These are phyloP conservation scores for Andrena haemorrhoa DNA, from an alignment of 2,888 invertebrate genomes.

Conservation along the genomic window DNA sequence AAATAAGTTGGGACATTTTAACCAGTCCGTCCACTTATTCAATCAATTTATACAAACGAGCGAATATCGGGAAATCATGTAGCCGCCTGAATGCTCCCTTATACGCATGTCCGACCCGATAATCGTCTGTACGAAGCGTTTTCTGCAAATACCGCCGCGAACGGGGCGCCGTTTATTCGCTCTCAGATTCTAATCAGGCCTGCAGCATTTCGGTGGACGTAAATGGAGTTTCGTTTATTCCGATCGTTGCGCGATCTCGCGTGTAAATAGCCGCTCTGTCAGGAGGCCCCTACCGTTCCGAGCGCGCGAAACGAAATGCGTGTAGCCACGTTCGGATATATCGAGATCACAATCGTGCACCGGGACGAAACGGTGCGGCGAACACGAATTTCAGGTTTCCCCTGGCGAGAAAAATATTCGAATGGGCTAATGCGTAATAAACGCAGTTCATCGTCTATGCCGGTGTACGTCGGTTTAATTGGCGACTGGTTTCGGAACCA, in stretches of 20 bases:
- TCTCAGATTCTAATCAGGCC: slow-evolving; percentile 8
- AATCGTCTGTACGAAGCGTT: background rate
- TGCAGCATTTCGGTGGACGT: background rate
- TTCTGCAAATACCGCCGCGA: background rate
- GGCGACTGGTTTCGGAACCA: slow-evolving; percentile 74
- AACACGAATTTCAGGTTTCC: slow-evolving; percentile 69
- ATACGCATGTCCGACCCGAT: slow-evolving; percentile 12
- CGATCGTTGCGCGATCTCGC: background rate
- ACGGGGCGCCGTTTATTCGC: background rate
- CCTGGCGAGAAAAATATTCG: slow-evolving; percentile 26
- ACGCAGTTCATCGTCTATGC: slow-evolving; percentile 63
- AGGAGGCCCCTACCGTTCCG: background rate
- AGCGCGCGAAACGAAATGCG: background rate
- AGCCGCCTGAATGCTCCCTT: slow-evolving; percentile 2
- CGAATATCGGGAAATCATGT: slow-evolving; percentile 31
- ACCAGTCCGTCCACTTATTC: slow-evolving; percentile 45
- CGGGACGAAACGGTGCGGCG: slow-evolving; percentile 32
- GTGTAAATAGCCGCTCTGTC: background rate
- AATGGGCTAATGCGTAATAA: slow-evolving; percentile 74
- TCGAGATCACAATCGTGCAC: slow-evolving; percentile 31
- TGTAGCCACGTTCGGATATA: slow-evolving; percentile 20
- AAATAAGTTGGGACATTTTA: slow-evolving; percentile 33
- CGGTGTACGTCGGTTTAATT: slow-evolving; percentile 67
- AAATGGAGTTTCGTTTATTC: background rate
- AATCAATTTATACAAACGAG: slow-evolving; percentile 34